Conservation (phyloP, 1,140 invertebrate species). For the Yoshiicerus persimilis region DNA sequence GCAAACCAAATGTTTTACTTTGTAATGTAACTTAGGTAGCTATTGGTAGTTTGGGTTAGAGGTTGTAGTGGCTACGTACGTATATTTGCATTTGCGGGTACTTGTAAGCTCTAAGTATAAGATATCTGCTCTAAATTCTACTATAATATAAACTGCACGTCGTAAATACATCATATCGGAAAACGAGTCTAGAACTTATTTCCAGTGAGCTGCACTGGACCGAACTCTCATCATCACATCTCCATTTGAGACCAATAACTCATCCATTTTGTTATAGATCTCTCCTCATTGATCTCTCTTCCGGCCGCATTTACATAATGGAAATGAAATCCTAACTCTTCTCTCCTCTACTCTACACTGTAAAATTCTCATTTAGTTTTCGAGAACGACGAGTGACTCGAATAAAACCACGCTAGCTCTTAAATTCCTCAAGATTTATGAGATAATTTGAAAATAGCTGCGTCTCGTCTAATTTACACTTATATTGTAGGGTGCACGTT, state of each 20-base stretch:
- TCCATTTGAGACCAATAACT: constrained; percentile 30
- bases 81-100: background rate
- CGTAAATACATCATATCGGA: background rate
- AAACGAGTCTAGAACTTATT: background rate
- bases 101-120: too few species aligned
- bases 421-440: constrained; percentile 32
- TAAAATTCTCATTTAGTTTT: background rate
- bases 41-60: background rate
- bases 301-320: constrained; percentile 30
- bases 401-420: background rate
- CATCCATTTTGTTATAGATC: constrained; percentile 31
- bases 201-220: background rate
- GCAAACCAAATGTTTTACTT: background rate
- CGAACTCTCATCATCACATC: constrained; percentile 26
- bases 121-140: too few species aligned
- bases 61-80: too few species aligned
- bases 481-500: too few species aligned
- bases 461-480: background rate
- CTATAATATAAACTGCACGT: background rate
- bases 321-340: background rate
- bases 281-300: constrained; percentile 29
- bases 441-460: background rate
- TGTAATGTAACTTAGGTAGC: background rate
- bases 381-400: background rate
- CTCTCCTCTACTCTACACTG: background rate